phyloP scores from a whole-genome alignment of 2,888 invertebrate genomes.

The Macaria notata region DNA sequence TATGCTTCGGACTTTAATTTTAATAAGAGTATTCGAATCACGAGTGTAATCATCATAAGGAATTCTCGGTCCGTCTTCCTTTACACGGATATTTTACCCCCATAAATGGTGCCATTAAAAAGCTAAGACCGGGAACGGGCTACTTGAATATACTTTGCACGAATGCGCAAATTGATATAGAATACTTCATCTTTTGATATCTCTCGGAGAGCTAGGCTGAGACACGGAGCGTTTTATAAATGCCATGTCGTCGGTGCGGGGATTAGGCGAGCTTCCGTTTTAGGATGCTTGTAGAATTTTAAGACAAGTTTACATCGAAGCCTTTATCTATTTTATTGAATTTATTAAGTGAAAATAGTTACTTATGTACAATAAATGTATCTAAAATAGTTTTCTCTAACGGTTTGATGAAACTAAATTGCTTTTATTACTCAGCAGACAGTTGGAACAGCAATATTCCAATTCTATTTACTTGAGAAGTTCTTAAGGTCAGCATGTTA shows the following conservation, averaged over 20 bases:
- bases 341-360: too few species aligned
- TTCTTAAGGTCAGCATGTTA: conserved; percentile 20
- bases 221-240: conserved; percentile 36
- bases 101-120: conserved; percentile 74
- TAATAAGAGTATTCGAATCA: conserved; percentile 52
- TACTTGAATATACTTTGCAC: conserved; percentile 76
- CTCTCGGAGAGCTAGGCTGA: conserved; percentile 42
- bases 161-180: conserved; percentile 77
- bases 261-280: conserved; percentile 18
- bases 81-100: conserved; percentile 62
- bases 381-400: too few species aligned
- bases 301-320: not conserved
- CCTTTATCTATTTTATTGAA: too few species aligned
- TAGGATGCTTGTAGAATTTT: conserved; percentile 3
- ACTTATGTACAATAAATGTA: too few species aligned
- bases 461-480: not conserved
- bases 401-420: too few species aligned
- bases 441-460: too few species aligned
- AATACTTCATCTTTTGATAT: conserved; percentile 71
- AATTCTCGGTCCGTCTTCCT: conserved; percentile 59
- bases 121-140: conserved; percentile 63
- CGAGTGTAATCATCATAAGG: conserved; percentile 52
- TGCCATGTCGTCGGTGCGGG: conserved; percentile 10
- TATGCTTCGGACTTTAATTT: conserved; percentile 39
- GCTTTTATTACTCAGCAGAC: too few species aligned